phyloP scores from a whole-genome alignment of 2,113 vertebrate genomes.

The Dolichotis patagonum region DNA sequence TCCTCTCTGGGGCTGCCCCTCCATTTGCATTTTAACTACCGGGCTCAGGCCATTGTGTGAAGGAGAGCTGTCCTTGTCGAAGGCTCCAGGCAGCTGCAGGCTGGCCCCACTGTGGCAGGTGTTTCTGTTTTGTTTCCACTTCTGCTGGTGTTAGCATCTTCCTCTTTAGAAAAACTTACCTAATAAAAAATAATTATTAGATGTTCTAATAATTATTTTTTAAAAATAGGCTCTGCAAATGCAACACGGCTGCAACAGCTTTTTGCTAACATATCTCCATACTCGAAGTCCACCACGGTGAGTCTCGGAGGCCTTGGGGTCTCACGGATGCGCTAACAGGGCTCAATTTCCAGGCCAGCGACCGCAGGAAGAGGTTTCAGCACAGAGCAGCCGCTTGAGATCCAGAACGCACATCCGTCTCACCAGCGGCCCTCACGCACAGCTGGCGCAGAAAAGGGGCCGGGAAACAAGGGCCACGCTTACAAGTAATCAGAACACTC shows the following conservation, averaged over 20 bases:
- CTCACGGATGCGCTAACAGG: neutral
- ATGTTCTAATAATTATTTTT: neutral
- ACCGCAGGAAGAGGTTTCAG: neutral
- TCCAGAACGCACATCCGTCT: neutral
- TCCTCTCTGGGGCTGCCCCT: neutral
- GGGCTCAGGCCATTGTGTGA: neutral
- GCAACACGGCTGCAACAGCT: fast-evolving
- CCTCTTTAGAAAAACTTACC: too few species aligned
- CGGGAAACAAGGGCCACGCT: neutral
- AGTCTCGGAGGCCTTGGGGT: neutral
- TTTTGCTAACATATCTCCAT: fast-evolving
- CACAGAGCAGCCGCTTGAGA: neutral
- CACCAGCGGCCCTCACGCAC: neutral
- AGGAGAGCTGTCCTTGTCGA: neutral
- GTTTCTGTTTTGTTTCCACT: neutral
- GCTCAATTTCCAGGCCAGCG: neutral
- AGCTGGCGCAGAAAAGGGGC: neutral
- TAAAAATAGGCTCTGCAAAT: neutral
- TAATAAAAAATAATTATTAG: too few species aligned
- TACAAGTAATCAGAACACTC: neutral
- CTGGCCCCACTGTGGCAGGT: neutral
- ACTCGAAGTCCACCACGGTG: fast-evolving
- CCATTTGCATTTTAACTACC: conserved; percentile 64
- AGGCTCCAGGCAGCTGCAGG: neutral
- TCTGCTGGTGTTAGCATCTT: neutral